These are phyloP conservation scores for Watsonalla cultraria DNA, from an alignment of 2,888 invertebrate genomes.

Conservation along the genomic window DNA sequence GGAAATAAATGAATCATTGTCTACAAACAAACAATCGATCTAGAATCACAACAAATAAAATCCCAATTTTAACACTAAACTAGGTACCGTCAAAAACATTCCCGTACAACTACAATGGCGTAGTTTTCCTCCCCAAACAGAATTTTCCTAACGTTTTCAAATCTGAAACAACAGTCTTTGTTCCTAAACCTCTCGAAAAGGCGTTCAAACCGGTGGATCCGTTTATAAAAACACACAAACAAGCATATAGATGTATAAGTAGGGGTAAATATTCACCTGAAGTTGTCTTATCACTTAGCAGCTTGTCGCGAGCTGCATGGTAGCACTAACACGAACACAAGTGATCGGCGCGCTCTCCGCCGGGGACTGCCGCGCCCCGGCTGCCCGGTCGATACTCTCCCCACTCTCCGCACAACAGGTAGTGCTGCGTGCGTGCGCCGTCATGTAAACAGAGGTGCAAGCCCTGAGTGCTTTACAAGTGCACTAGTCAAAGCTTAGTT, in stretches of 20 bases:
- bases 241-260: background rate
- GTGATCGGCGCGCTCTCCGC: conserved; percentile 27
- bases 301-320: conserved; percentile 51
- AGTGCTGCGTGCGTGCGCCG: conserved; percentile 61
- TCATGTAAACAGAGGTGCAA: conserved; percentile 22
- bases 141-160: too few species aligned
- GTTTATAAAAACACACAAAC: background rate
- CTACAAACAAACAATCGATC: too few species aligned
- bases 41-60: background rate
- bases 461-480: conserved; percentile 1
- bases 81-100: background rate
- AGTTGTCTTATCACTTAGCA: conserved; percentile 48
- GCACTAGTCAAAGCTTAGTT: background rate
- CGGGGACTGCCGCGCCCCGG: conserved; percentile 55
- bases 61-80: background rate
- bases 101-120: background rate
- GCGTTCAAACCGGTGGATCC: background rate
- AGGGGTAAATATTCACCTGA: conserved; percentile 39
- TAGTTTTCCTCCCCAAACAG: background rate
- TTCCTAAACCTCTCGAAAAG: background rate
- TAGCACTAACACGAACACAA: conserved; percentile 8
- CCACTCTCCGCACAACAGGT: conserved; percentile 56
- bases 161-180: too few species aligned
- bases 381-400: conserved; percentile 29
- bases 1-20: too few species aligned